Conservation (phyloP, 2,113 vertebrate species). For the Notarius lentiginosus region DNA sequence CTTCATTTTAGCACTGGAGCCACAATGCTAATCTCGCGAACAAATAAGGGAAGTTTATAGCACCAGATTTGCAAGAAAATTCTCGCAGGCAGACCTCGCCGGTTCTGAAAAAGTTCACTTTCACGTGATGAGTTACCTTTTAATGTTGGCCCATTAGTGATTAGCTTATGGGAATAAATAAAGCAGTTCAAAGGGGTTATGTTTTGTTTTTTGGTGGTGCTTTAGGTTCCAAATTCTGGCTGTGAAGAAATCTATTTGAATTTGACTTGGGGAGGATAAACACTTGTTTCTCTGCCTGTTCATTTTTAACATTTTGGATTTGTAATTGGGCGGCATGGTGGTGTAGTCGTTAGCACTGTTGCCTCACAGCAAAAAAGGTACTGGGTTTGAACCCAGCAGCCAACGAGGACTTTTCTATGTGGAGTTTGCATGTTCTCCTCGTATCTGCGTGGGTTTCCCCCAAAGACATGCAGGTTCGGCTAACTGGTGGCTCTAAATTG, state of each 20-base stretch:
- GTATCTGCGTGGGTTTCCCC: too few species aligned
- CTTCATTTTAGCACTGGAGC: neutral
- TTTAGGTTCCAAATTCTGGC: too few species aligned
- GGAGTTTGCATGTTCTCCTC: too few species aligned
- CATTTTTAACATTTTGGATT: neutral
- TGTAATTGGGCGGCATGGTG: too few species aligned
- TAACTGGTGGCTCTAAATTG: too few species aligned
- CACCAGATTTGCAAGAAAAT: neutral
- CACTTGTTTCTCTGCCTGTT: neutral
- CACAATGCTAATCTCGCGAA: neutral
- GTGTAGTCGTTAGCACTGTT: too few species aligned
- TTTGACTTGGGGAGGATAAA: neutral
- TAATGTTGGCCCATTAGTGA: neutral
- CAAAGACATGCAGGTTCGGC: too few species aligned
- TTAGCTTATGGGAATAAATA: neutral
- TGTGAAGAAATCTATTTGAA: neutral
- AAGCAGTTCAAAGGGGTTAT: neutral
- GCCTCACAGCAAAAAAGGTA: too few species aligned
- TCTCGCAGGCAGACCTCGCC: neutral
- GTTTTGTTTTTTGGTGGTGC: neutral
- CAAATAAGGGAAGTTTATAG: neutral
- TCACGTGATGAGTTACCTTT: too few species aligned
- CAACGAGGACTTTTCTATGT: too few species aligned
- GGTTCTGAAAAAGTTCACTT: neutral
- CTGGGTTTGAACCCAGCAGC: too few species aligned